A percentile compares a stretch with the other conserved stretches of the same genome.
These are phyloP conservation scores for Adoxophyes honmai DNA, from an alignment of 1,140 invertebrate species.

Conservation along the genomic window DNA sequence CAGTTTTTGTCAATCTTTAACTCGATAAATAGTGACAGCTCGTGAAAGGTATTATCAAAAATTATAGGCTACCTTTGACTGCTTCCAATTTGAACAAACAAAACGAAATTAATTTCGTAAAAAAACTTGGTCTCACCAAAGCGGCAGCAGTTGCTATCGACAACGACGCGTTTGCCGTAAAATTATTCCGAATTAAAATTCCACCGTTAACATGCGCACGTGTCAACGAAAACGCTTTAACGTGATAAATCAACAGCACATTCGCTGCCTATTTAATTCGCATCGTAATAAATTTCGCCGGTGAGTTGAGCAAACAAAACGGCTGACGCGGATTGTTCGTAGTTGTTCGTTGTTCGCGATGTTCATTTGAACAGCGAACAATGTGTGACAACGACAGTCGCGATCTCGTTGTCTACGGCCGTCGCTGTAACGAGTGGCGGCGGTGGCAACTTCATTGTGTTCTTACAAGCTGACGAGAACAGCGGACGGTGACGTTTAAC, in stretches of 20 bases:
- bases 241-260: conserved; percentile 1
- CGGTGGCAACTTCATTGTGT: conserved; percentile 37
- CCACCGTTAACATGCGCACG: too few species aligned
- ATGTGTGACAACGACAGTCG: conserved; percentile 38
- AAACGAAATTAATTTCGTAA: too few species aligned
- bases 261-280: conserved; percentile 25
- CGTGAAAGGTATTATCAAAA: too few species aligned
- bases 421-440: conserved; percentile 27
- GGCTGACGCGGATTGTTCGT: conserved; percentile 38
- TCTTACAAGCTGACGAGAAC: conserved; percentile 1
- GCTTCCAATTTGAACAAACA: too few species aligned
- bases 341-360: conserved; percentile 29
- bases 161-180: too few species aligned
- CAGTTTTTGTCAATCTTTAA: too few species aligned
- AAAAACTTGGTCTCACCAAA: too few species aligned
- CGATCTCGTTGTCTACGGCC: conserved; percentile 34
- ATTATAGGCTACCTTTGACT: too few species aligned
- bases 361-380: conserved; percentile 28
- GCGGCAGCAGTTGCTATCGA: too few species aligned
- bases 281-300: conserved; percentile 35
- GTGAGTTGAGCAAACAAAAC: conserved; percentile 26
- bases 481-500: conserved; percentile 13
- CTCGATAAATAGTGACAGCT: too few species aligned
- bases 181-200: too few species aligned
- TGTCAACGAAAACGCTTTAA: background rate